Base-by-base conservation (phyloP, 2,797 vertebrate genomes). In the Centroberyx gerrardi region DNA sequence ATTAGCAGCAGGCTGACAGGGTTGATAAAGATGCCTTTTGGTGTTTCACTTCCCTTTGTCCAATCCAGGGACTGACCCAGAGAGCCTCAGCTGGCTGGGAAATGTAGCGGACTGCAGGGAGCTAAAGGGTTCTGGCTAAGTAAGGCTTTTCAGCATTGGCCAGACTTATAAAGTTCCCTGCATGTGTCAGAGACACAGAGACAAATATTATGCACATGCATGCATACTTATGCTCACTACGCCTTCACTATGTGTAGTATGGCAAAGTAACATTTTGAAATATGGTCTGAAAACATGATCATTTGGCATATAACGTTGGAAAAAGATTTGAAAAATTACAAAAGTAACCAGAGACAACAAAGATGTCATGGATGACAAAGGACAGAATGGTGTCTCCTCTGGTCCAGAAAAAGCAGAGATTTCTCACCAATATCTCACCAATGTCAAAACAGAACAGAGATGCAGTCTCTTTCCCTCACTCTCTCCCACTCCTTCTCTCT, bases 401-500 rank as follows among this genome's bases (percentile, higher is more conserved):
- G 15, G 42, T 62, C 61, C 68, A 81, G 54, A 68, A 22, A 80
- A 73, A 77, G 38, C 38, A 71, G 22, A 71, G 22, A 29, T 69
- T 62, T 13, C 38, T 40, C 38, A 40, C 38, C 36, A 22, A 22
- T 62, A 56, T 67, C 81, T 61, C 18, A 46, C 46, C 22, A 61
- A 73, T 46, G 1, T 78, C 66, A 83, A 51, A 78, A 33, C 62
- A 75, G 72, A 89, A 83, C 62, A 80, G 64, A 80, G 70, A 85
- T 74, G 71, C 44, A 36, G 78, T 80, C 53, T 81, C 72, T 61
- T 70, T 76, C 64, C 48, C 49, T 54, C 74, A 52, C 61, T 75
- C 72, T 85, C 72, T 87, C 84, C 80, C 80, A 84, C 87, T 88
- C 83, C 72, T n/a, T 36, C 3, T 81, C 67, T 83, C 74, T 81